Evolutionary conservation across 1,140 invertebrate species (phyloP), one percentile per base, ranked within the genome.

Genomic region (Brachystomella parvula): DNA sequence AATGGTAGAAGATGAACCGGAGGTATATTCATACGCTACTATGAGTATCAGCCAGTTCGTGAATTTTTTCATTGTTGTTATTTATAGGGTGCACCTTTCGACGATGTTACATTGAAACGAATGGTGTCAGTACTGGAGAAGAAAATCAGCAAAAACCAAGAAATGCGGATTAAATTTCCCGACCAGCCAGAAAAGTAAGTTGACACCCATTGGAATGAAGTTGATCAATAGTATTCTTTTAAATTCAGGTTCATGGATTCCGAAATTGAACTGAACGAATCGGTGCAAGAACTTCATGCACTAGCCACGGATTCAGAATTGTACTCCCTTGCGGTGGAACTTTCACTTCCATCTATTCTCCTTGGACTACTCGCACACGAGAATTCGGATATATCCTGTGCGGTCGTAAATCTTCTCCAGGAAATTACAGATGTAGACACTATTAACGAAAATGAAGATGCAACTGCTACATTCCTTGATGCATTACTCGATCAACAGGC

Each of bases 111-210:
- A 49, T 81, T 98, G 1, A 96, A 96, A 75, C 87, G 89, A 76
- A 84, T 97, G 75, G 84, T 97, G 35, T 79, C 96, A 19, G 82
- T 89, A 56, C 96, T 99, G 82, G 96, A 99, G 76, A 98, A 98
- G 76, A 85, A 89, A 76, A 87, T 89, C 47, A 80, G 96, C 0
- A 94, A 89, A 78, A 99, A 99, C 78, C 89, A 96, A 77, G 96
- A 99, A 81, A 93, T 97, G 87, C 84, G 97, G 73, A 97, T 99
- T 0, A 99, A 99, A 79, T 98, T 94, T 81, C 90, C 94, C 1
- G 96, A 98, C 78, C 86, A 90, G 73, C 93, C 97, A 47, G 92
- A 97, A 76, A 96, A 96, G 85, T 87, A 79, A 76, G 74, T 73
- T 24, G 31, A 47, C 12, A 56, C 9, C 24, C 9, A 32, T 35